These are phyloP conservation scores for Nibea albiflora DNA, from an alignment of 2,113 vertebrate genomes.

Conservation along the genomic window DNA sequence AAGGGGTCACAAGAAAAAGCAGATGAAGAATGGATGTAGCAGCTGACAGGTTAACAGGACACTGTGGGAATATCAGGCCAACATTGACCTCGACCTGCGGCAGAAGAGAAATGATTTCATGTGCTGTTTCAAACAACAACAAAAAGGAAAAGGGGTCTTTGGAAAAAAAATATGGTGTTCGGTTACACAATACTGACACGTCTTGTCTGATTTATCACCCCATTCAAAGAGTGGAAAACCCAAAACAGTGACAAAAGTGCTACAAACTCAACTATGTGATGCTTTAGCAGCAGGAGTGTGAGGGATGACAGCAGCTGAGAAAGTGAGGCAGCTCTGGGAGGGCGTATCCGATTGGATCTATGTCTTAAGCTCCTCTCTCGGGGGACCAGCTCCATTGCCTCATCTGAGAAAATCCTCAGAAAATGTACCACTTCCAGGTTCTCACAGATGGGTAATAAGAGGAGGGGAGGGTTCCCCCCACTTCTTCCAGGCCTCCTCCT, in stretches of 20 bases:
- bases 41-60: constrained; percentile 26
- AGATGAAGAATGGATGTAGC: neutral
- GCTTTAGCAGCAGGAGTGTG: neutral
- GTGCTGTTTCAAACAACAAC: neutral
- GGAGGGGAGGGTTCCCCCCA: constrained; percentile 13
- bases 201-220: neutral
- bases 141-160: neutral
- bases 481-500: constrained; percentile 49
- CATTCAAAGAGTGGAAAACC: too few species aligned
- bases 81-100: neutral
- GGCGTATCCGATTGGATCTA: constrained; percentile 44
- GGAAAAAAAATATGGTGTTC: neutral
- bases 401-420: constrained; percentile 65
- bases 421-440: constrained; percentile 63
- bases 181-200: neutral
- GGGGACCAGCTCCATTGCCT: constrained; percentile 51
- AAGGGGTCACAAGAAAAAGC: neutral
- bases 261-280: neutral
- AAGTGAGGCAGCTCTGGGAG: constrained; percentile 8
- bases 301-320: constrained; percentile 67
- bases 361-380: constrained; percentile 32
- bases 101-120: constrained; percentile 1
- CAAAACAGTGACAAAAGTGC: neutral
- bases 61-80: neutral
- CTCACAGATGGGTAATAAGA: constrained; percentile 62